Base-by-base conservation (phyloP, 2,888 invertebrate genomes). In the Argyresthia goedartella region DNA sequence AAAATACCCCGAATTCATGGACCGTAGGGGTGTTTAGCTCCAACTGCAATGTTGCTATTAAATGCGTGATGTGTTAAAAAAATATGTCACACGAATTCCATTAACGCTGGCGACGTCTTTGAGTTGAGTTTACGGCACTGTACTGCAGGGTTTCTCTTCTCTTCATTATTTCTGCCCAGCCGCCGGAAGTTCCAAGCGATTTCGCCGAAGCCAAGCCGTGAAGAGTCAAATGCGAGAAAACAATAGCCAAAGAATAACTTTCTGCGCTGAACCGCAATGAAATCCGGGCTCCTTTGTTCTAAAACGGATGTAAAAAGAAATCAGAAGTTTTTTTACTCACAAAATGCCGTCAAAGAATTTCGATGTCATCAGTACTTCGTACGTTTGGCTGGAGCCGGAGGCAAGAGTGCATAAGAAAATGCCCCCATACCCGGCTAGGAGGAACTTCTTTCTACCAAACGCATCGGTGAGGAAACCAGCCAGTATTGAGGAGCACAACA, bases 401-500 rank as follows among this genome's bases (percentile, higher is more conserved):
- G 77, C 57, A 0, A 79, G 25, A 1, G 66, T 69, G 48, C 65
- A 72, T 2, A 74, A n/a, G 34, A 69, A 78, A 10, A 73, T 65
- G 0, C 76, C 75, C 6, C 63, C 65, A 13, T 65, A 71, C 0
- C 81, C 81, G 0, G 58, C 54, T 0, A 69, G 59, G 0, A 81
- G 57, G 55, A 81, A 81, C 49, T 70, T 65, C 54, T 73, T 79
- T n/a, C 81, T 63, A 0, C 81, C 81, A 57, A 79, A 81, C 0
- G 76, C 72, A 15, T 81, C 81, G 0, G 77, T 76, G 14, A 81
- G 58, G 55, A 81, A 80, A 4, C 81, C 81, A 9, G 77, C 80
- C 0, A 76, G 54, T 0, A 73, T 61, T 0, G 76, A 73, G 0
- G 78, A 76, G 0, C 73, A 49, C 9, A 80, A 53, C 81, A 80